Evolutionary conservation across 2,797 vertebrate genomes (phyloP), one percentile per base, ranked within the genome.

Genomic region (Cynodonichthys magdalenae): DNA sequence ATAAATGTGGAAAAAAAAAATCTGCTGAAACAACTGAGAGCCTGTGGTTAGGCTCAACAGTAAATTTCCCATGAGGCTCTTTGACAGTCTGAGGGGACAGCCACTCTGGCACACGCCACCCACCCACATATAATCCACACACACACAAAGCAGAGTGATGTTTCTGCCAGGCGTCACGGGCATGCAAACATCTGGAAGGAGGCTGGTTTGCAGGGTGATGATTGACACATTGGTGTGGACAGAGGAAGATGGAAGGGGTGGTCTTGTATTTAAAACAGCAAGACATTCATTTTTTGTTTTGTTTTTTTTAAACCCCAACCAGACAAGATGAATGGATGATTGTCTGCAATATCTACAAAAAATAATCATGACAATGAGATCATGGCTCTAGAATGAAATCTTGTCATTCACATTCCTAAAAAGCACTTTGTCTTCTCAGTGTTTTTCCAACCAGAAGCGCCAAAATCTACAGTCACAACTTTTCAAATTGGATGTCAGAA

Each of bases 1-100:
- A 90, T 86, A 81, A 90, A 90, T 83, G 80, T 24, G 24, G 3
- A 75, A 19, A 31, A 52, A 86, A 79, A 79, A 91, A 90, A 92
- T 86, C 79, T 89, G 79, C 87, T 92, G 81, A 92, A 92, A 93
- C 92, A 86, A 93, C 90, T 91, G 86, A 91, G 89, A 89, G 84
- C 76, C 77, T 92, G 90, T 71, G 91, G 89, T 91, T 92, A 92
- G 83, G 86, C 86, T 77, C 52, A 46, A 85, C 65, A 60, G 58
- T 84, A 86, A 81, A 83, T 93, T 89, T 90, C 90, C 90, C 87
- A 87, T 90, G 89, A 93, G 87, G 80, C 87, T 90, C 85, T 91
- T 87, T 90, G 89, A 90, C 87, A 89, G 86, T 91, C 87, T 85
- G 71, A 88, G 74, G 89, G 89, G 85, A 90, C 89, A 89, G 86